phyloP scores from a whole-genome alignment of 2,888 invertebrate genomes.

The Conchocele bisecta region DNA sequence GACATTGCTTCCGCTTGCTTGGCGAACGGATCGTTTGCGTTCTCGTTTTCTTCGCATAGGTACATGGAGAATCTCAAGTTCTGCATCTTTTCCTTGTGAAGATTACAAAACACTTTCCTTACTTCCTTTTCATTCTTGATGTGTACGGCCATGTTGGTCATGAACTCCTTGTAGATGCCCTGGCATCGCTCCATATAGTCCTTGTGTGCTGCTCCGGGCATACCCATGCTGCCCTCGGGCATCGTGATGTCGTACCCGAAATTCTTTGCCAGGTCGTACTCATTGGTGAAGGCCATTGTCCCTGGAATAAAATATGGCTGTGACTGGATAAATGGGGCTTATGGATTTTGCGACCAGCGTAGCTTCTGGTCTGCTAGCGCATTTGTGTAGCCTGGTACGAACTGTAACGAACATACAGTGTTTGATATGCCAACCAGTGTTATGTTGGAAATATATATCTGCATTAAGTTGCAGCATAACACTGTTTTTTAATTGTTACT shows the following conservation, averaged over 20 bases:
- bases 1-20: slow-evolving; percentile 18
- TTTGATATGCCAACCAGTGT: too few relatives aligned
- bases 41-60: slow-evolving; percentile 34
- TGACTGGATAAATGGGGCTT: too few relatives aligned
- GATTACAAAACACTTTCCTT: slow-evolving; percentile 44
- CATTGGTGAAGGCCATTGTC: too few relatives aligned
- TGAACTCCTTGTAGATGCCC: slow-evolving; percentile 67
- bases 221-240: slow-evolving; percentile 65
- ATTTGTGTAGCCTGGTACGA: too few relatives aligned
- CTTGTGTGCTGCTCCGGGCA: slow-evolving; percentile 64
- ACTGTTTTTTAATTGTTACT: too few relatives aligned
- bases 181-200: slow-evolving; percentile 65
- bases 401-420: too few relatives aligned
- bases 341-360: too few relatives aligned
- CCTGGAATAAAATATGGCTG: too few relatives aligned
- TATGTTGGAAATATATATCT: too few relatives aligned
- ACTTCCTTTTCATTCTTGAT: slow-evolving; percentile 63
- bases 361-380: too few relatives aligned
- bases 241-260: slow-evolving; percentile 73
- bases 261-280: slow-evolving; percentile 62
- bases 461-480: too few relatives aligned
- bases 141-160: slow-evolving; percentile 63
- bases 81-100: slow-evolving; percentile 56
- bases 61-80: slow-evolving; percentile 61
- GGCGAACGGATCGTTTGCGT: slow-evolving; percentile 38